Evolutionary conservation across 2,113 vertebrate species (phyloP), one percentile per base, ranked within the genome.

Genomic region (Jaculus jaculus): DNA sequence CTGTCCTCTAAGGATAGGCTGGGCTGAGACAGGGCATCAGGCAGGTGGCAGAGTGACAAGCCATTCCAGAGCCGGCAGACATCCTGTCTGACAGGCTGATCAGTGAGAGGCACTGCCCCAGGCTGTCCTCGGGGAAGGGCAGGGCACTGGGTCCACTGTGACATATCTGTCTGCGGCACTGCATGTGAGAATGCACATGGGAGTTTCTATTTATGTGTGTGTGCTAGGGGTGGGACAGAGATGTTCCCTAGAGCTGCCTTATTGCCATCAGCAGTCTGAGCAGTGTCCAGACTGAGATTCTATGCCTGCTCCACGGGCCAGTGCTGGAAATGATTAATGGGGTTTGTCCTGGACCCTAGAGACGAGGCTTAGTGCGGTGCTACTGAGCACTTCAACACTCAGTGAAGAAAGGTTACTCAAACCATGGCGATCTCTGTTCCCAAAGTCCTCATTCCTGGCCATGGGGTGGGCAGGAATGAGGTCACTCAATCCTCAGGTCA

Each of bases 101-200:
- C 4, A 0, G 3, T 5, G 28, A 72, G 16, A 60, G 42, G 23
- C 30, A 2, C 32, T 0, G 32, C 51, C 30, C 82, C 65, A 24
- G 34, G 26, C 21, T 6, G 42, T 24, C 71, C n/a, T n/a, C 17
- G 0, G 32, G 28, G 32, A 5, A 34, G 2, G 34, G 47, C 3
- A 9, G 66, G 28, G 60, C 34, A 32, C 58, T 23, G 11, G 73
- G 18, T 18, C 7, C 5, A 0, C 3, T 71, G 32, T 26, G 39
- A 20, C 4, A 1, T 58, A 20, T 28, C 54, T 28, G 65, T n/a
- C 60, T 2, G 1, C 8, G 32, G 11, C 65, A 2, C 9, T 4
- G n/a, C 5, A 4, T 7, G 26, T 13, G n/a, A 42, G 24, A 4
- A 4, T 1, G 4, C 11, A 5, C 0, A 3, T 3, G 28, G 60